phyloP scores from a whole-genome alignment of 2,888 invertebrate genomes.

The Liposcelis brunnea region DNA sequence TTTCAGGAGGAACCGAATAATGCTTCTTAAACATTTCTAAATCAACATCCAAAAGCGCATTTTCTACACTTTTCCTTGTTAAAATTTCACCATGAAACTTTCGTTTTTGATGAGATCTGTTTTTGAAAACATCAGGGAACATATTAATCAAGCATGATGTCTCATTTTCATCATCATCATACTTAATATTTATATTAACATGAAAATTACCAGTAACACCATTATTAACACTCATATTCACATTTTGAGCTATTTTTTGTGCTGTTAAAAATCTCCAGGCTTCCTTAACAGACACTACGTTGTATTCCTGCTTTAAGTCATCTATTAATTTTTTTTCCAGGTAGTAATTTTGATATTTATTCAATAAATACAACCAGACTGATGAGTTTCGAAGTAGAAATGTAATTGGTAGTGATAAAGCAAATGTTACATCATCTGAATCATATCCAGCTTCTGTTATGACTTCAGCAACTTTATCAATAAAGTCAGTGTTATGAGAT shows the following conservation, averaged over 20 bases:
- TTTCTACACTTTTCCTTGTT: conserved; percentile 48
- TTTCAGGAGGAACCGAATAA: conserved; percentile 34
- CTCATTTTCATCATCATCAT: conserved; percentile 38
- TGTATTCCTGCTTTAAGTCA: conserved; percentile 18
- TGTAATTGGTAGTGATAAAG: conserved; percentile 51
- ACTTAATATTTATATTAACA: conserved; percentile 38
- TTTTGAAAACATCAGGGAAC: conserved; percentile 29
- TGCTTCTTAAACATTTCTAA: conserved; percentile 31
- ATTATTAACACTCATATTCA: conserved; percentile 38
- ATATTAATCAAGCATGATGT: conserved; percentile 32
- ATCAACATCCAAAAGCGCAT: conserved; percentile 31
- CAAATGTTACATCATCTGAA: conserved; percentile 44
- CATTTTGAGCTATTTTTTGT: conserved; percentile 33
- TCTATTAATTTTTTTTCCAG: conserved; percentile 14
- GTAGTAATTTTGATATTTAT: conserved; percentile 31
- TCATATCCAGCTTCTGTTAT: conserved; percentile 35
- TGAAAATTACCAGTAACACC: conserved; percentile 39
- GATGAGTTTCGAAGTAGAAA: conserved; percentile 48
- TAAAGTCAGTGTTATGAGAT: conserved; percentile 31
- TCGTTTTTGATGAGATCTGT: conserved; percentile 25
- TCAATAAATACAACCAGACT: conserved; percentile 37
- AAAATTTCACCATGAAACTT: conserved; percentile 33
- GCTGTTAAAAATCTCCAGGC: conserved; percentile 61
- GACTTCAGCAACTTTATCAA: conserved; percentile 26
- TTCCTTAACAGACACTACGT: conserved; percentile 49